Percentiles rank a stretch among this genome's conserved stretches.
Evolutionary conservation across 2,888 invertebrate genomes (phyloP).

Genomic region (Diabrotica balteata): DNA sequence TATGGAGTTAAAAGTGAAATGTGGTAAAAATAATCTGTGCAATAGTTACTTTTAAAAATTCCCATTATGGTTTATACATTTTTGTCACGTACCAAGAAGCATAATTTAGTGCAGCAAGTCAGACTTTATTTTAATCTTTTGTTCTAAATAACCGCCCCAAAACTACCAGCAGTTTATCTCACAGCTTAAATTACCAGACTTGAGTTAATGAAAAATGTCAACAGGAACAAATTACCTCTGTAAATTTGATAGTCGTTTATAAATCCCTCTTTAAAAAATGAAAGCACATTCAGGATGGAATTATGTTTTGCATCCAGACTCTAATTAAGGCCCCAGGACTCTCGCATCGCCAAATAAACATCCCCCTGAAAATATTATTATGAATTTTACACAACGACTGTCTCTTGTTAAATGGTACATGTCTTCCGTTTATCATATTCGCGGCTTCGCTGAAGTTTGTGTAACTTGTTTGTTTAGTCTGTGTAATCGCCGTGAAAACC

Average conservation of each 20-base stretch:
- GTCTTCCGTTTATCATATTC: conserved; percentile 1
- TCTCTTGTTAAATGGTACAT: conserved; percentile 12
- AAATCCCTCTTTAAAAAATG: conserved; percentile 20
- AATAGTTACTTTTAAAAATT: too few relatives aligned
- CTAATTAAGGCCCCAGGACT: conserved; percentile 17
- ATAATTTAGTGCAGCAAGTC: too few relatives aligned
- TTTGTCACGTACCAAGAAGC: too few relatives aligned
- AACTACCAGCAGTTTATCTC: too few relatives aligned
- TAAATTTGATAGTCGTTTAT: conserved; percentile 5
- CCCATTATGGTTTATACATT: too few relatives aligned
- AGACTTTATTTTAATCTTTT: too few relatives aligned
- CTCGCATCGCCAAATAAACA: conserved; percentile 17
- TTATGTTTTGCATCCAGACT: conserved; percentile 11
- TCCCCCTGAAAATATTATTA: conserved; percentile 22
- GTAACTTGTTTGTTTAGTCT: neutral
- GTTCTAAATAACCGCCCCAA: too few relatives aligned
- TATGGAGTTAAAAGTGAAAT: too few relatives aligned
- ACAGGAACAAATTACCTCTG: conserved; percentile 15
- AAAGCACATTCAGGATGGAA: conserved; percentile 5
- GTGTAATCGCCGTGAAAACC: neutral
- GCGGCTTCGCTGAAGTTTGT: neutral
- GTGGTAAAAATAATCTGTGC: too few relatives aligned
- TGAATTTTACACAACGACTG: conserved; percentile 19
- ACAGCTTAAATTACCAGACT: neutral
- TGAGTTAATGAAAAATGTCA: conserved; percentile 24